Conservation (phyloP, 1,140 invertebrate species). For the Homarus americanus region DNA sequence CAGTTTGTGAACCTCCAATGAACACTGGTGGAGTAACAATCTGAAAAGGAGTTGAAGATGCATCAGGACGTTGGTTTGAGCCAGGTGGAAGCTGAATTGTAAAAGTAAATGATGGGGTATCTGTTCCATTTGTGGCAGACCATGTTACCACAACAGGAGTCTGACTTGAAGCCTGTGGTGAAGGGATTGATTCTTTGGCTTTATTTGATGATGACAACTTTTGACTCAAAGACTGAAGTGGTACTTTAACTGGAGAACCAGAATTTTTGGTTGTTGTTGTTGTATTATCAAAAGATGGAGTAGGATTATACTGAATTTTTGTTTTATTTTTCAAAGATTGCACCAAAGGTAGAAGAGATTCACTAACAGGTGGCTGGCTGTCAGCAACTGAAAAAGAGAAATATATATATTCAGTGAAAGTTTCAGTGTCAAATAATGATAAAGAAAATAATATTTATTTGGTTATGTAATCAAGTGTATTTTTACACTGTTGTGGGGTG, state of each 20-base stretch:
- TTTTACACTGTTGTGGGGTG: too few species aligned
- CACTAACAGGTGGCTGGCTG: background rate
- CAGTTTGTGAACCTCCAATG: background rate
- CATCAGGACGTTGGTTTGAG: background rate
- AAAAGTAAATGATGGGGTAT: conserved; percentile 42
- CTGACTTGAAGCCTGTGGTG: background rate
- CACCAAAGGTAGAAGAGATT: background rate
- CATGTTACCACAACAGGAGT: conserved; percentile 39
- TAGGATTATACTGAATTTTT: conserved; percentile 5
- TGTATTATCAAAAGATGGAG: background rate
- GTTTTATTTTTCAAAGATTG: background rate
- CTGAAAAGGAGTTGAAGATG: background rate
- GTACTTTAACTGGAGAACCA: background rate
- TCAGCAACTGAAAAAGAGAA: conserved; percentile 1
- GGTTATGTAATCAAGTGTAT: too few species aligned
- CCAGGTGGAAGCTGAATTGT: conserved; percentile 26
- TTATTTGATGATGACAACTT: background rate
- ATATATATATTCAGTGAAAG: background rate
- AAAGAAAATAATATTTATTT: conserved; percentile 11
- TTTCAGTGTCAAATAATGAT: background rate
- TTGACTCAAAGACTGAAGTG: background rate
- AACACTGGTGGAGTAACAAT: conserved; percentile 32
- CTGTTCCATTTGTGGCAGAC: conserved; percentile 24
- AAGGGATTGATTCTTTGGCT: background rate
- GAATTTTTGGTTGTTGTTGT: background rate